Percentiles rank a stretch among this genome's conserved stretches.
phyloP scores from a whole-genome alignment of 2,113 vertebrate species.

The Ursus arctos region DNA sequence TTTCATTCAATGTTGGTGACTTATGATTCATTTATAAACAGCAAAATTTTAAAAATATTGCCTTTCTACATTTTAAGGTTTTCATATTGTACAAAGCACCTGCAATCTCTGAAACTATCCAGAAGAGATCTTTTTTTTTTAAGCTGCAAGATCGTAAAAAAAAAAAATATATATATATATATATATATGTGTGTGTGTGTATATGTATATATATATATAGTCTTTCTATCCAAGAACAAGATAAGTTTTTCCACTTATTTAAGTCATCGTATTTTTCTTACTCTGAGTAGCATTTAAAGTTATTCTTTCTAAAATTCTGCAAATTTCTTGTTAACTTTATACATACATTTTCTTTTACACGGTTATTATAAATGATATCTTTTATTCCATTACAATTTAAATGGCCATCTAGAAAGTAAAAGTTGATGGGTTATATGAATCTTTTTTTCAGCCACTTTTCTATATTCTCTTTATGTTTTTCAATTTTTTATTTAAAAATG shows the following conservation, averaged over 20 bases:
- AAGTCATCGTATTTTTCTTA: not conserved
- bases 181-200: no score
- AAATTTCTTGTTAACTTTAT: constrained; percentile 11
- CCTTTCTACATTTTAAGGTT: not conserved
- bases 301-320: not conserved
- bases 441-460: not conserved
- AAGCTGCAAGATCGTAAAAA: not conserved
- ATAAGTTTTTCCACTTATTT: not conserved
- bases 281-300: not conserved
- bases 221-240: not conserved
- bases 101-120: not conserved
- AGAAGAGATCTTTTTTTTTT: not conserved
- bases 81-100: not conserved
- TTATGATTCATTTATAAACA: not conserved
- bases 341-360: not conserved
- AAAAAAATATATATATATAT: no score
- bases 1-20: not conserved
- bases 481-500: not conserved
- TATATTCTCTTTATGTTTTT: not conserved
- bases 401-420: not conserved
- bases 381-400: constrained; percentile 20
- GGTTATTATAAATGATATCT: not conserved
- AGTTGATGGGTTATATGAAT: not conserved
- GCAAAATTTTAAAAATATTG: not conserved
- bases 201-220: not conserved